Percentiles rank a stretch among this genome's conserved stretches.
These are phyloP conservation scores for Salvelinus alpinus DNA, from an alignment of 2,113 vertebrate species.

Conservation along the genomic window DNA sequence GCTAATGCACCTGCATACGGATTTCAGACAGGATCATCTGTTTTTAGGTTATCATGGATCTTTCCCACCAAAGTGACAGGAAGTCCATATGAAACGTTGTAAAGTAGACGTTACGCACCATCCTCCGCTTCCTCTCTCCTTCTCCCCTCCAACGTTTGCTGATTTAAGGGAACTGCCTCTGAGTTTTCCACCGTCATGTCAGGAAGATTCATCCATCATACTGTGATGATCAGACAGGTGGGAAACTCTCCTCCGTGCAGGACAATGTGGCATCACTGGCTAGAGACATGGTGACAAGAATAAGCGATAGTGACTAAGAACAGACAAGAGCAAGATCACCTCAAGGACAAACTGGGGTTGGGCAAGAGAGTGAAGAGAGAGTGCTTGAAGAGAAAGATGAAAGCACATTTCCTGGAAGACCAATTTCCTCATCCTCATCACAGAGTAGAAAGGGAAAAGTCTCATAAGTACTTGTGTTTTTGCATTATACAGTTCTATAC, in stretches of 20 bases:
- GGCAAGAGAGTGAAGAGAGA: too few species aligned
- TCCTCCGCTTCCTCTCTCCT: not conserved
- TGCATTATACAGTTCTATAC: too few species aligned
- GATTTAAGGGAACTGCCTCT: not conserved
- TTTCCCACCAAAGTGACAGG: not conserved
- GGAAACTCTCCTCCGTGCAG: constrained; percentile 9
- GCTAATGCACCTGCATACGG: not conserved
- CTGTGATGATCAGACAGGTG: constrained; percentile 19
- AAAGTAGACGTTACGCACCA: not conserved
- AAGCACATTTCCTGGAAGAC: too few species aligned
- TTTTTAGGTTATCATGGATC: not conserved
- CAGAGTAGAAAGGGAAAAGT: too few species aligned
- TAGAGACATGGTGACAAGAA: not conserved
- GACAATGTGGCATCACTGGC: constrained; percentile 20
- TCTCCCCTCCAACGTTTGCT: not conserved
- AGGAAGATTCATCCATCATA: not conserved
- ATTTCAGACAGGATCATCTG: not conserved
- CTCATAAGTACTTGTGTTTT: too few species aligned
- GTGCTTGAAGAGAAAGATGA: too few species aligned
- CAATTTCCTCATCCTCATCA: not conserved
- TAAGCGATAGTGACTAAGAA: not conserved
- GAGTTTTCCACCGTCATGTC: not conserved
- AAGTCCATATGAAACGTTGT: not conserved
- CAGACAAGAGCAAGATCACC: not conserved
- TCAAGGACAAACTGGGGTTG: not conserved